Evolutionary conservation across 2,797 vertebrate species (phyloP), one percentile per base, ranked within the genome.

Genomic region (Florisuga fusca): DNA sequence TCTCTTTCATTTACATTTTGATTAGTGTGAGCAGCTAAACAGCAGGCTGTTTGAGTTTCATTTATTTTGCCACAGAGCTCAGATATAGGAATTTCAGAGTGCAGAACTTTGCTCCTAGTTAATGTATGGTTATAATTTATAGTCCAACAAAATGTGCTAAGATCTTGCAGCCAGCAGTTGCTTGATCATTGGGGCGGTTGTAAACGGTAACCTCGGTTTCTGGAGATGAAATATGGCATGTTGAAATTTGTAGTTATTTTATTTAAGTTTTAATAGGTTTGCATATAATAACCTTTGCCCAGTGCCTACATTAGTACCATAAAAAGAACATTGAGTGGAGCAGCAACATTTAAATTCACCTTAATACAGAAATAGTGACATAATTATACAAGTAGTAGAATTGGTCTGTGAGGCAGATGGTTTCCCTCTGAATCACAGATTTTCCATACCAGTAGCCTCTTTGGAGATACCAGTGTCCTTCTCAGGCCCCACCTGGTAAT

Each of bases 41-140:
- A 22, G n/a, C 27, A 14, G 34, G 21, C 27, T 17, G 27, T 61
- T 45, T 34, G 46, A 36, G 41, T 29, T 46, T 54, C 63, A 4
- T 13, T 51, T 71, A 2, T 45, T 67, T 43, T 38, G 26, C 20
- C 33, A 26, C 15, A 5, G 38, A 58, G 67, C 51, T 91, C 43
- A 15, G 55, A 27, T 87, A 33, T 63, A 62, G 73, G 43, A 27
- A 21, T 92, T 83, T 59, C 50, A 64, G 75, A 95, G 94, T 33
- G 48, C 54, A 29, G 69, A 85, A 82, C 83, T 88, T 91, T 73
- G 55, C n/a, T 89, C 67, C 57, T 8, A 9, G 74, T 86, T 66
- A 75, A 62, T 73, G 73, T 63, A 18, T 57, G n/a, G 53, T 54
- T 96, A 34, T 92, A 85, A 83, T 90, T 96, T 95, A 77, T 66